phyloP scores from a whole-genome alignment of 2,797 vertebrate genomes.

The Pangasius djambal region DNA sequence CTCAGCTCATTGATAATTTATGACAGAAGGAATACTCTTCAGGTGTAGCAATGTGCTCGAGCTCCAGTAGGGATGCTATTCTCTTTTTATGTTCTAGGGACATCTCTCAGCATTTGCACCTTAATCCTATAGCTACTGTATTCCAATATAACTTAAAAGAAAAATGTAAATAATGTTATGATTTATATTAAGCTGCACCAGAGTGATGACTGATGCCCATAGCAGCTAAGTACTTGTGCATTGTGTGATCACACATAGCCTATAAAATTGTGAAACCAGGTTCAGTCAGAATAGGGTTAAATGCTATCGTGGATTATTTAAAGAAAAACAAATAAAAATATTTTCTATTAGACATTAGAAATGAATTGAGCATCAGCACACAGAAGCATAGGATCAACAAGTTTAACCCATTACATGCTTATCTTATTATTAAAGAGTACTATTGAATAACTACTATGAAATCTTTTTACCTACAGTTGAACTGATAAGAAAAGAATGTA shows the following conservation, averaged over 20 bases:
- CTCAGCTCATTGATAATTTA: conserved; percentile 61
- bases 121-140: background rate
- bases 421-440: conserved; percentile 4
- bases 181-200: background rate
- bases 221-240: background rate
- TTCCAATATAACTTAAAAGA: background rate
- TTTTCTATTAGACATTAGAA: background rate
- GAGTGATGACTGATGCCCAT: background rate
- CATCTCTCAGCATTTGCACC: background rate
- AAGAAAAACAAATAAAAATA: background rate
- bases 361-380: background rate
- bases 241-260: background rate
- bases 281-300: background rate
- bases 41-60: background rate
- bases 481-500: background rate
- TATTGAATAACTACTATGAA: background rate
- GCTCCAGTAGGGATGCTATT: conserved; percentile 42
- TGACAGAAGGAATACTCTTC: conserved; percentile 47
- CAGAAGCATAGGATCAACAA: background rate
- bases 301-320: background rate
- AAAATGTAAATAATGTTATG: background rate
- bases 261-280: background rate
- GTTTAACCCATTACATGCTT: background rate
- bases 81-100: background rate
- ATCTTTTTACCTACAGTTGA: background rate